Evolutionary conservation across 2,797 vertebrate genomes (phyloP).

Genomic region (Emydoidea blandingii): DNA sequence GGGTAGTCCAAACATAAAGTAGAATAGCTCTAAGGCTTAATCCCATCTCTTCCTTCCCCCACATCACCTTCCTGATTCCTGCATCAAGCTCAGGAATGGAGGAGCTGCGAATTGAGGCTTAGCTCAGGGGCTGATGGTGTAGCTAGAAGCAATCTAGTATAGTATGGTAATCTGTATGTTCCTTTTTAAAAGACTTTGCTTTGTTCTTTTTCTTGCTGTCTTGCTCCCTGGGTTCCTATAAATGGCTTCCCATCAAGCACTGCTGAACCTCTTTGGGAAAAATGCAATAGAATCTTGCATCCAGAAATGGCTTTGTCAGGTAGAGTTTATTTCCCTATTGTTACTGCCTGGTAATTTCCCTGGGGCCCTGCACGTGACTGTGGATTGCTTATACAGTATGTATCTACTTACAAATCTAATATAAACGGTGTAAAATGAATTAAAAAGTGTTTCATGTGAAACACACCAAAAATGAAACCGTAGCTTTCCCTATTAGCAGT

Average conservation of each 20-base stretch:
- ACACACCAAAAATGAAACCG: slow-evolving; percentile 33
- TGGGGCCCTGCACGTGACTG: slow-evolving; percentile 54
- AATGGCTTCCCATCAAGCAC: slow-evolving; percentile 45
- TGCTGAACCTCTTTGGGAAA: neutral
- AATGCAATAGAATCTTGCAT: neutral
- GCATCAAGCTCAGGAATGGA: neutral
- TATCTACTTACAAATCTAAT: slow-evolving; percentile 75
- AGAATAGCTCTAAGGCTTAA: too few relatives aligned
- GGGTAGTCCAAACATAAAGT: neutral
- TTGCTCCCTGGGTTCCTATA: slow-evolving; percentile 30
- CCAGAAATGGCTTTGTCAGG: slow-evolving; percentile 54
- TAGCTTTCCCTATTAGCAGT: slow-evolving; percentile 36
- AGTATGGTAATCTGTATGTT: neutral
- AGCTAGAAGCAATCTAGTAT: too few relatives aligned
- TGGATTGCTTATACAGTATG: slow-evolving; percentile 51
- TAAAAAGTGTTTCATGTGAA: slow-evolving; percentile 63
- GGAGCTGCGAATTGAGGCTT: neutral
- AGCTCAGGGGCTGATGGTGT: neutral
- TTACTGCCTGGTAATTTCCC: slow-evolving; percentile 71
- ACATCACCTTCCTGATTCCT: neutral
- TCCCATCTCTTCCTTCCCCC: neutral
- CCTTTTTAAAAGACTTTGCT: slow-evolving; percentile 15
- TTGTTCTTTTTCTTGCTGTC: slow-evolving; percentile 24
- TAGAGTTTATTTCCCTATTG: slow-evolving; percentile 70
- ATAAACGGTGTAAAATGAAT: slow-evolving; percentile 73